Conservation (phyloP, 2,113 vertebrate species). For the Neogale vison region DNA sequence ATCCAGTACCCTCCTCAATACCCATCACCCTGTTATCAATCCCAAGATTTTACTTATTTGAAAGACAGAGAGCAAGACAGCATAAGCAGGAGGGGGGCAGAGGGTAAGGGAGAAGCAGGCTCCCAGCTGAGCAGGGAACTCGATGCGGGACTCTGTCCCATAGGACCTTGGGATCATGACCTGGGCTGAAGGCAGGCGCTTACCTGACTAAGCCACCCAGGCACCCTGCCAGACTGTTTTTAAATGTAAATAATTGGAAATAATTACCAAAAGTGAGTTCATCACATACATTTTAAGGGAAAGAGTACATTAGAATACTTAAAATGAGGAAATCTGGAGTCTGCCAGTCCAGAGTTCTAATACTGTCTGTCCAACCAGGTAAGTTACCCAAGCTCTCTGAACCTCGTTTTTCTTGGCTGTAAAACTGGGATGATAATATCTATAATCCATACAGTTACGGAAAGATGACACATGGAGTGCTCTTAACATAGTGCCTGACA, state of each 20-base stretch:
- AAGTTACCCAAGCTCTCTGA: background rate
- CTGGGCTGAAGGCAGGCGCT: too few relatives aligned
- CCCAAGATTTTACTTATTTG: background rate
- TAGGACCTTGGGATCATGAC: too few relatives aligned
- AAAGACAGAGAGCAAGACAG: too few relatives aligned
- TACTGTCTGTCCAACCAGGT: background rate
- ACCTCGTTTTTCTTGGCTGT: background rate
- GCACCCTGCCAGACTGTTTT: background rate
- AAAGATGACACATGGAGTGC: background rate
- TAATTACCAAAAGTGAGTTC: background rate
- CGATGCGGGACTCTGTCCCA: too few relatives aligned
- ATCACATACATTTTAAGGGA: background rate
- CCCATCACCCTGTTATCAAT: too few relatives aligned
- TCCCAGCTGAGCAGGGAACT: too few relatives aligned
- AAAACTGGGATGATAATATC: background rate
- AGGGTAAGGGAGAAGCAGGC: too few relatives aligned
- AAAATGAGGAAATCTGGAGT: background rate
- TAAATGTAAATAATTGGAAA: conserved; percentile 16
- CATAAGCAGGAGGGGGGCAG: too few relatives aligned
- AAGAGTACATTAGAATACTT: background rate
- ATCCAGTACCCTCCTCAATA: too few relatives aligned
- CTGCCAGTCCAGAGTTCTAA: background rate
- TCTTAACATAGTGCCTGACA: background rate
- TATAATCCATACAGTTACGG: background rate
- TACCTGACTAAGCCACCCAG: too few relatives aligned